A percentile compares a stretch with the other conserved stretches of the same genome.
Evolutionary conservation across 1,140 invertebrate genomes (phyloP).

Genomic region (Delia radicum): DNA sequence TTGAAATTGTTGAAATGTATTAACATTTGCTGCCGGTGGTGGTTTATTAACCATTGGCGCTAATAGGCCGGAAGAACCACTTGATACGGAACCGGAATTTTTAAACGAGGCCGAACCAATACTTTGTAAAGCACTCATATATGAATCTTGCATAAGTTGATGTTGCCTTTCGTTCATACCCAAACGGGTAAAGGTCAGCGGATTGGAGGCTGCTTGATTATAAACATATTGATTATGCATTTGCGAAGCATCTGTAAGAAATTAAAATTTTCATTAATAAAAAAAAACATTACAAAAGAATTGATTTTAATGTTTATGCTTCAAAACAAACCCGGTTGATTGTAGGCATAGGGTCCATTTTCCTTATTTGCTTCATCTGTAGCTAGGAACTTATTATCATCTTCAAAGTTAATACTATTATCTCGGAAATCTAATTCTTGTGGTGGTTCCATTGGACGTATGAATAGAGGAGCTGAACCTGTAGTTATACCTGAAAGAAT

Average conservation of each 20-base stretch:
- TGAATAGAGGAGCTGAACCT: conserved; percentile 45
- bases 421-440: conserved; percentile 67
- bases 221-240: conserved; percentile 46
- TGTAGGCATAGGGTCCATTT: conserved; percentile 44
- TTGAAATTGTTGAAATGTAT: conserved; percentile 70
- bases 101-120: conserved; percentile 50
- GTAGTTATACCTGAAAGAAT: conserved; percentile 31
- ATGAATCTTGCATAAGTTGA: conserved; percentile 49
- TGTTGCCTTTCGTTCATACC: conserved; percentile 34
- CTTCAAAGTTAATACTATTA: conserved; percentile 49
- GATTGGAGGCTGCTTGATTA: conserved; percentile 40
- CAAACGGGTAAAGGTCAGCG: conserved; percentile 35
- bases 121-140: conserved; percentile 47
- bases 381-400: conserved; percentile 56
- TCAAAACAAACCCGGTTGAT: conserved; percentile 52
- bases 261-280: background rate
- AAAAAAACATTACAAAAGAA: background rate
- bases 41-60: conserved; percentile 39
- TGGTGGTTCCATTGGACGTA: conserved; percentile 47
- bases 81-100: conserved; percentile 45
- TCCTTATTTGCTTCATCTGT: conserved; percentile 37
- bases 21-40: conserved; percentile 43
- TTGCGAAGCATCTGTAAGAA: conserved; percentile 44
- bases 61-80: conserved; percentile 39
- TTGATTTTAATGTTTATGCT: background rate